Evolutionary conservation across 2,888 invertebrate genomes (phyloP), one percentile per base, ranked within the genome.

Genomic region (Camptogramma bilineatum): DNA sequence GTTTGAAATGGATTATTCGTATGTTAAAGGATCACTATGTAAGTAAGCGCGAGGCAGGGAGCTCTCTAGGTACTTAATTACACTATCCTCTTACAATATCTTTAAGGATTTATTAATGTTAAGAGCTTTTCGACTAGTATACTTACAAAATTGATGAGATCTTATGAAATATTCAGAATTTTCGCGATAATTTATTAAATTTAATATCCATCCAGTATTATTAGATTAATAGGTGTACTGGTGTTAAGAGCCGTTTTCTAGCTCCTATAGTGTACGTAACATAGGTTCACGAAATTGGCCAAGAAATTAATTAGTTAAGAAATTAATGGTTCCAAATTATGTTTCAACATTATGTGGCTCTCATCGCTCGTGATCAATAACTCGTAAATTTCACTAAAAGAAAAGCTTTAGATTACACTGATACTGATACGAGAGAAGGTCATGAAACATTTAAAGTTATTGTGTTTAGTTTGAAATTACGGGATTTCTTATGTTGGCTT

Each of bases 131-230:
- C 73, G 86, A 90, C 79, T 90, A 89, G 90, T 90, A 90, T 91
- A 91, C 88, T 88, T 86, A 87, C 85, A 85, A 88, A 84, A 85
- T 83, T 73, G 76, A 85, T 82, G 85, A 88, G 86, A 87, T 91
- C 91, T 91, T 91, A 91, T 91, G 90, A 91, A 88, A 79, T 87
- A 85, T 84, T 87, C 87, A 77, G 85, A 90, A 88, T 86, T 90
- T 87, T 88, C 87, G 88, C 88, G 83, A 88, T 87, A 87, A 85
- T 87, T 90, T 87, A 87, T 86, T 87, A 84, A 82, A 89, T 86
- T 86, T 87, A 90, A 88, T 90, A 82, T 91, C 90, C 91, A 91
- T 92, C 91, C 92, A 92, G 90, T 92, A 91, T 92, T 90, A 90
- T 91, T 91, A 91, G 90, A 90, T 85, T 82, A 85, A 87, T 90